Conservation (phyloP, 2,888 invertebrate genomes). For the Tinea pellionella region DNA sequence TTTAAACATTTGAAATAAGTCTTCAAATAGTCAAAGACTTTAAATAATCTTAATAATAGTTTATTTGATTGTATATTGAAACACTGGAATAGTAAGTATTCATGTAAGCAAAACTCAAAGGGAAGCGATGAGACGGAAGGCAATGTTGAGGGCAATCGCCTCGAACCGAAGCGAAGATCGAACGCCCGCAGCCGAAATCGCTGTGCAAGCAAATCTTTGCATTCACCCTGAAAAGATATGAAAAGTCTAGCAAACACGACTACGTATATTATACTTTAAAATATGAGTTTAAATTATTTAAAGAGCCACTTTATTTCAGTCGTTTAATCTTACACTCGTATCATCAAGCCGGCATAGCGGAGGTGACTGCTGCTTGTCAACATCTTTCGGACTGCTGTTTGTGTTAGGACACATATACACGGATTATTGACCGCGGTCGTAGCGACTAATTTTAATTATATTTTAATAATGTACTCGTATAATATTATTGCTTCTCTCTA, state of each 20-base stretch:
- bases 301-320: not conserved
- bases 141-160: conserved; percentile 19
- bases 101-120: conserved; percentile 10
- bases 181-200: conserved; percentile 16
- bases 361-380: no score
- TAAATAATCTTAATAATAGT: no score
- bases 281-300: not conserved
- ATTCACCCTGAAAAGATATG: conserved; percentile 42
- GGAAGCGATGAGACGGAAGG: conserved; percentile 17
- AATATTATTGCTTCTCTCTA: no score
- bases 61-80: not conserved
- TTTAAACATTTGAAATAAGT: no score
- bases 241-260: conserved; percentile 1
- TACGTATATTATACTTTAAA: not conserved
- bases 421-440: no score
- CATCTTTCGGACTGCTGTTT: no score
- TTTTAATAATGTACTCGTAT: no score
- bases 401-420: no score
- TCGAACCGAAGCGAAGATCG: conserved; percentile 20
- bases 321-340: no score
- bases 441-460: no score
- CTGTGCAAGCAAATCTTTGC: conserved; percentile 47
- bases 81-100: conserved; percentile 10
- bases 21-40: no score
- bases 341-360: no score